A percentile compares a stretch with the other conserved stretches of the same genome.
Conservation (phyloP, 1,140 invertebrate species). For the Octopus bimaculoides region DNA sequence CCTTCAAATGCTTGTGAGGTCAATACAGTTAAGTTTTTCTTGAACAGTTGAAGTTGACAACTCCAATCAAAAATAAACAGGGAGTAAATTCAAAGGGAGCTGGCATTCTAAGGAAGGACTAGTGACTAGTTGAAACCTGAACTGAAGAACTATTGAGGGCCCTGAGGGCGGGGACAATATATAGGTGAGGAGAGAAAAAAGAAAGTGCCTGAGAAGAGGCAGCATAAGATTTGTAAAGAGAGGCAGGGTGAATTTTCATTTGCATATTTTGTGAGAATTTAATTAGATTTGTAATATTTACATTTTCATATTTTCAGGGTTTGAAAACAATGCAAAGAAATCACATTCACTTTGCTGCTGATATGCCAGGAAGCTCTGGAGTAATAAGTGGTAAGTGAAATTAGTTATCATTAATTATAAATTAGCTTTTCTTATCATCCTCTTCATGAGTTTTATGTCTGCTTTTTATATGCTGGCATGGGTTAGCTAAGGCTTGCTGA, state of each 20-base stretch:
- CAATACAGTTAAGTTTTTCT: too few species aligned
- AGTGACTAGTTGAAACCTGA: too few species aligned
- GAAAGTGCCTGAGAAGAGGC: background rate
- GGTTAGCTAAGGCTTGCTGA: too few species aligned
- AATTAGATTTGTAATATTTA: background rate
- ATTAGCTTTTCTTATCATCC: too few species aligned
- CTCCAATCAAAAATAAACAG: too few species aligned
- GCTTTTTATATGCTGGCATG: too few species aligned
- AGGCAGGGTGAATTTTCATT: background rate
- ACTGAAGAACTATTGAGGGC: too few species aligned
- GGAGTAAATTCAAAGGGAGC: too few species aligned
- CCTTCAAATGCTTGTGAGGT: too few species aligned
- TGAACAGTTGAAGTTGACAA: too few species aligned
- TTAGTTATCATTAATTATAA: background rate
- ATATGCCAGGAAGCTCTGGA: constrained; percentile 58
- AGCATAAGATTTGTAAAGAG: background rate
- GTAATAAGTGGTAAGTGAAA: constrained; percentile 60
- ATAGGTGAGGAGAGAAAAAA: background rate
- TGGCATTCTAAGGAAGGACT: too few species aligned
- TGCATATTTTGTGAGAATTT: background rate
- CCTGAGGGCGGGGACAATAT: background rate
- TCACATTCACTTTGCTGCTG: constrained; percentile 76
- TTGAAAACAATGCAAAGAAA: constrained; percentile 72
- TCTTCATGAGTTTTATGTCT: too few species aligned
- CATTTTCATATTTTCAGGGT: constrained; percentile 55